These are phyloP conservation scores for Hyperoodon ampullatus DNA, from an alignment of 2,113 vertebrate genomes.

Conservation along the genomic window DNA sequence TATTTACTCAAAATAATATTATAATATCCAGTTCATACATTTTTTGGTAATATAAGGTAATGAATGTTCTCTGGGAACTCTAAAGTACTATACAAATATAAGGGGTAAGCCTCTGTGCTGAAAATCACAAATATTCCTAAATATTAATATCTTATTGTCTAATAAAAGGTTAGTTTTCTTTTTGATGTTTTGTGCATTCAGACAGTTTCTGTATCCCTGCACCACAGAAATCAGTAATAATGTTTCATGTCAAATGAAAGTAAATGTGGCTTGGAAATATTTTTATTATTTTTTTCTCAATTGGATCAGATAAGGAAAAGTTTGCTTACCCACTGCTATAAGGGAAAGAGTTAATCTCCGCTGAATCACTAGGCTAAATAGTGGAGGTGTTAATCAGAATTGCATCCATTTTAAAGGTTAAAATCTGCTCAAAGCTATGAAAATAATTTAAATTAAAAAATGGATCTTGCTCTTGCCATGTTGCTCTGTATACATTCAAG, in stretches of 20 bases:
- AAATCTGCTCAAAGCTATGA: conserved; percentile 60
- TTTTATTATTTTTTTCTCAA: background rate
- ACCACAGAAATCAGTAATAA: background rate
- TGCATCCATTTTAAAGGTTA: conserved; percentile 60
- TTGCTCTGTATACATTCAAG: conserved; percentile 51
- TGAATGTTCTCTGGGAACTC: background rate
- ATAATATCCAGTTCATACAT: background rate
- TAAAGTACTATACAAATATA: background rate
- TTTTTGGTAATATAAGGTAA: background rate
- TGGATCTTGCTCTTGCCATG: background rate
- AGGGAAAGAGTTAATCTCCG: background rate
- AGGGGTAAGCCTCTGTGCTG: background rate
- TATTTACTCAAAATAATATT: background rate
- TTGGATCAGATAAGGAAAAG: background rate
- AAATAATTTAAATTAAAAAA: conserved; percentile 73
- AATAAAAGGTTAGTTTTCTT: background rate
- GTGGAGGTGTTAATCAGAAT: conserved; percentile 46
- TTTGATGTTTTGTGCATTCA: background rate
- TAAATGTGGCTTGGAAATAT: background rate
- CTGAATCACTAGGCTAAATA: background rate
- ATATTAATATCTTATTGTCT: background rate
- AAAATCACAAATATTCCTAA: background rate
- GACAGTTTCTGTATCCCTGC: background rate
- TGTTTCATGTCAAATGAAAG: conserved; percentile 18
- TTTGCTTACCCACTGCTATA: background rate